Evolutionary conservation across 2,797 vertebrate genomes (phyloP), one percentile per base, ranked within the genome.

Genomic region (Tauraco hartlaubi): DNA sequence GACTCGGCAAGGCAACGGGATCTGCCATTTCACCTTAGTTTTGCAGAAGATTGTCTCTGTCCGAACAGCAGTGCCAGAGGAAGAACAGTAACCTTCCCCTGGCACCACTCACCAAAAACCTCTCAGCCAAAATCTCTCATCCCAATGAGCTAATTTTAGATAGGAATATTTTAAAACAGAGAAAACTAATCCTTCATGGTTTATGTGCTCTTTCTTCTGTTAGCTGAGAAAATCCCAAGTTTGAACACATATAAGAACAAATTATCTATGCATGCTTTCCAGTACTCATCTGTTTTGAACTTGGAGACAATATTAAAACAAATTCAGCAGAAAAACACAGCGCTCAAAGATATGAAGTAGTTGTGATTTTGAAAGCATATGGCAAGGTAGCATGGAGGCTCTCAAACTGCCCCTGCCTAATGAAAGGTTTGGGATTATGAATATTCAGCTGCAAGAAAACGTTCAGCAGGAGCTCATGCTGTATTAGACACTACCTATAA

Each of bases 41-140:
- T 85, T 85, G 71, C 86, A 89, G 84, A n/a, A 28, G 64, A 88
- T 23, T 41, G 8, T 74, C 80, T 1, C 63, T 58, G 80, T 75
- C 49, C 5, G 6, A 81, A 77, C 1, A 5, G 75, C 49, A 74
- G 67, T 69, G 92, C 58, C 88, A 95, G 55, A 78, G 49, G 54
- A 92, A 77, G 52, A 93, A 68, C 91, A 72, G 75, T 44, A 85
- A 77, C 51, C 77, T 80, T 79, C 78, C 71, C 52, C 62, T 91
- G 72, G 79, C 84, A 88, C 41, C 4, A 9, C 68, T 88, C 64
- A 43, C 58, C 78, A 71, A 59, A 85, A 76, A 10, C 25, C 21
- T 93, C 63, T n/a, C 86, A 21, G 92, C 51, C 59, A 88, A 84
- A 88, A 86, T 29, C 48, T 52, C 48, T 68, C 80, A 76, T 31